phyloP scores from a whole-genome alignment of 2,888 invertebrate species.

The Cosmopolites sordidus region DNA sequence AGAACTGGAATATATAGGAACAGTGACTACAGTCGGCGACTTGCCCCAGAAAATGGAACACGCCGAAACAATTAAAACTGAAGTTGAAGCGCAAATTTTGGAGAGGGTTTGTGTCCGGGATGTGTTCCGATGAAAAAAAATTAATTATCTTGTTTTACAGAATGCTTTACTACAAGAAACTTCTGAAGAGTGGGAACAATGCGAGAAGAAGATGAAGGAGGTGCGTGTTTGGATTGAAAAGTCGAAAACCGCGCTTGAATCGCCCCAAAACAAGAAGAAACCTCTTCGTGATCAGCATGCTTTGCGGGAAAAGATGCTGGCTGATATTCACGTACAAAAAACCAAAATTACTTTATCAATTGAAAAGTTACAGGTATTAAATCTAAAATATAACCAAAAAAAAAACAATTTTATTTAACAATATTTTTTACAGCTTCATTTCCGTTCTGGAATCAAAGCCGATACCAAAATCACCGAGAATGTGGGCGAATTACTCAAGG shows the following conservation, averaged over 20 bases:
- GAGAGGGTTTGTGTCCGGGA: slow-evolving; percentile 68
- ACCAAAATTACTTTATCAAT: slow-evolving; percentile 84
- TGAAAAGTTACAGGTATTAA: slow-evolving; percentile 78
- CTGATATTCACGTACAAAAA: slow-evolving; percentile 84
- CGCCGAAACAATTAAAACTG: slow-evolving; percentile 81
- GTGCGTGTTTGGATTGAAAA: slow-evolving; percentile 87
- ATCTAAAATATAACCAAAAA: too few species aligned
- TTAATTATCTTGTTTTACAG: slow-evolving; percentile 51
- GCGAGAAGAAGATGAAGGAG: slow-evolving; percentile 89
- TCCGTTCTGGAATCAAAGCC: slow-evolving; percentile 79
- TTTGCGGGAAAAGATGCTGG: slow-evolving; percentile 78
- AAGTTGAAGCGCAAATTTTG: slow-evolving; percentile 77
- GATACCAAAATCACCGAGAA: slow-evolving; percentile 70
- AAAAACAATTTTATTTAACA: neutral
- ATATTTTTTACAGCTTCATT: slow-evolving; percentile 65
- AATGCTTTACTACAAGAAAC: slow-evolving; percentile 85
- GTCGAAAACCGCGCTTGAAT: slow-evolving; percentile 69
- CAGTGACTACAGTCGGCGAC: slow-evolving; percentile 79
- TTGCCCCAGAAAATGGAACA: slow-evolving; percentile 80
- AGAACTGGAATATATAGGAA: slow-evolving; percentile 79
- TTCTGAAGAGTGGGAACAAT: slow-evolving; percentile 94
- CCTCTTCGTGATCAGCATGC: slow-evolving; percentile 84
- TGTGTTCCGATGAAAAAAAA: slow-evolving; percentile 2
- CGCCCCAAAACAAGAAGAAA: slow-evolving; percentile 79
- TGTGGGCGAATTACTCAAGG: slow-evolving; percentile 63